These are phyloP conservation scores for Cervus canadensis DNA, from an alignment of 2,113 vertebrate genomes.

Conservation along the genomic window DNA sequence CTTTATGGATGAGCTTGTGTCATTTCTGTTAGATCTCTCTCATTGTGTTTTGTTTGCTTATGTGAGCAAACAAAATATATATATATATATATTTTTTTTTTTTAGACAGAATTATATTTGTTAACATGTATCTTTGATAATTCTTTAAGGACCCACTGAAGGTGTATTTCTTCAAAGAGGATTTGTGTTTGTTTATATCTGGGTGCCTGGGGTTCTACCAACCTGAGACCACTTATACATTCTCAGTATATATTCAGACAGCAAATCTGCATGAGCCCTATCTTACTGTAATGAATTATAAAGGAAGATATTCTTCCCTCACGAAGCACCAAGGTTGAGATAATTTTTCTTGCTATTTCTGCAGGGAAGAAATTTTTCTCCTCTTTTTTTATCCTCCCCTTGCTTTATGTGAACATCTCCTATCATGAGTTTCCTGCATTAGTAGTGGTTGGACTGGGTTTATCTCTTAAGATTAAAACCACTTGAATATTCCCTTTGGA, in stretches of 20 bases:
- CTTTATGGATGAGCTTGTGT: background rate
- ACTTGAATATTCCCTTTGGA: background rate
- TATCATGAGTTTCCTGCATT: background rate
- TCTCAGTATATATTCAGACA: background rate
- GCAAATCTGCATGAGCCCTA: background rate
- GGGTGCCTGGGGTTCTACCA: background rate
- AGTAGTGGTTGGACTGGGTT: background rate
- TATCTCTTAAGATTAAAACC: background rate
- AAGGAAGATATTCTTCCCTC: background rate
- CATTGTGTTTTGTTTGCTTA: background rate
- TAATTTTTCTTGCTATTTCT: background rate
- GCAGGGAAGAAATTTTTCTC: background rate
- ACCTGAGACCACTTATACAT: background rate
- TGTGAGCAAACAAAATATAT: background rate
- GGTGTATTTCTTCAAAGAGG: background rate
- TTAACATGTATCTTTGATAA: background rate
- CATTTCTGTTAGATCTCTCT: background rate
- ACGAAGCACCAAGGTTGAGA: background rate
- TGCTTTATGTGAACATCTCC: background rate
- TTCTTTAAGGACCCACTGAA: background rate
- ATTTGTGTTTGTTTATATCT: background rate
- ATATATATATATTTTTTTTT: background rate
- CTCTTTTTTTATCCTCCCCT: background rate
- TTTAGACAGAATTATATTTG: background rate
- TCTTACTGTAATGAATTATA: background rate